A percentile compares a stretch with the other conserved stretches of the same genome.
Conservation (phyloP, 2,888 invertebrate genomes). For the Drosophila fulvimacula region DNA sequence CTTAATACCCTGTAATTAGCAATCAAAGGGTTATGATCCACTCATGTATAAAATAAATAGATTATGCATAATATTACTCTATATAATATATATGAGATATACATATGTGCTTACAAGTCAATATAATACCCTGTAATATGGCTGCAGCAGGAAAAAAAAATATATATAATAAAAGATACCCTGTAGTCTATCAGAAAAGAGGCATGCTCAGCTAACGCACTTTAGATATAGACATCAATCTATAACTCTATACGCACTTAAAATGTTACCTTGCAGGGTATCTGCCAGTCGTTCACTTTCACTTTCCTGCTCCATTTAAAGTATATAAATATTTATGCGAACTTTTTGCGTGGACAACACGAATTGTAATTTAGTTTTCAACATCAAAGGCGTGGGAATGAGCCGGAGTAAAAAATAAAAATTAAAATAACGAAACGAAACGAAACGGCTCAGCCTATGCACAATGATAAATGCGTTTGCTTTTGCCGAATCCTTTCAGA, state of each 20-base stretch:
- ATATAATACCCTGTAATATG: neutral
- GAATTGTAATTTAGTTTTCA: constrained; percentile 72
- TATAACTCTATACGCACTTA: neutral
- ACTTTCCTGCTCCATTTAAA: neutral
- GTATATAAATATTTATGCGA: constrained; percentile 10
- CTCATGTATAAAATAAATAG: neutral
- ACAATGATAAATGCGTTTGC: constrained; percentile 59
- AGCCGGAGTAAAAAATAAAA: constrained; percentile 15
- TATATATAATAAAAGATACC: too few relatives aligned
- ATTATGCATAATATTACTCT: neutral
- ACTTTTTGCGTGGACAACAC: constrained; percentile 25
- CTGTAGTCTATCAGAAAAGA: neutral
- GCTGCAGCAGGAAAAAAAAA: too few relatives aligned
- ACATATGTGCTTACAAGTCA: constrained; percentile 68
- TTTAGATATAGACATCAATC: neutral
- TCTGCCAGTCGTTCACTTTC: constrained; percentile 7
- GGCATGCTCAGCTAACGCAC: neutral
- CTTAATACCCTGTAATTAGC: neutral
- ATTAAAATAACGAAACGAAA: neutral
- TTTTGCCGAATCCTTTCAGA: constrained; percentile 51
- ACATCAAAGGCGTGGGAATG: constrained; percentile 78
- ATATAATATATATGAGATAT: neutral
- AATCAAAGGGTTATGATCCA: neutral
- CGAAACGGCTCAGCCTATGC: constrained; percentile 29
- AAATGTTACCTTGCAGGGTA: constrained; percentile 7